Evolutionary conservation across 1,140 invertebrate species (phyloP), one percentile per base, ranked within the genome.

Genomic region (Cydia amplana): DNA sequence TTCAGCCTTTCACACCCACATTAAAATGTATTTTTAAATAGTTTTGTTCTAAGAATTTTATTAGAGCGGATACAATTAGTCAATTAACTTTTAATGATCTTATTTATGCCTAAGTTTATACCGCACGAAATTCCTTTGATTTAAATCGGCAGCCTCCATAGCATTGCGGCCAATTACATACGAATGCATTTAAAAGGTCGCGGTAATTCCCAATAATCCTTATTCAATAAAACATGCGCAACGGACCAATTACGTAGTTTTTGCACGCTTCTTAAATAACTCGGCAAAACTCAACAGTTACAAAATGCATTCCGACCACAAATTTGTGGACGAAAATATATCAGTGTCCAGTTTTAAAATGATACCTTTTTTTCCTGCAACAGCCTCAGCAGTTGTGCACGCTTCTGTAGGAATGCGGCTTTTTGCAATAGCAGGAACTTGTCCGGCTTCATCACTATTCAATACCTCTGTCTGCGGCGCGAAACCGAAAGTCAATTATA

Each of bases 401-500:
- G 81, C 78, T 70, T 74, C 76, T 25, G 46, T 28, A 43, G 78
- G 82, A 82, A 85, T 87, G 83, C 78, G 64, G 78, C 77, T 85
- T 85, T 83, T 81, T 79, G 79, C 82, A 83, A 85, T 78, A 78
- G 67, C 75, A 78, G 60, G 72, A 80, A 80, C 81, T 75, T 75
- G 79, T 78, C 79, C 25, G 75, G 78, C 83, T 82, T 84, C 83
- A 77, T 82, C 80, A 80, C 79, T 70, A 72, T 79, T 81, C 65
- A 40, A 75, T 78, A 80, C 78, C 82, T 84, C 79, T 78, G 82
- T 83, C 77, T 79, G 60, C 78, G 74, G 55, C 77, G 73, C 65
- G 83, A 86, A 82, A 83, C 73, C 73, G 80, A 86, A 79, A 85
- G 82, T 81, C 78, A 70, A 78, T 75, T 79, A 74, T 72, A 55